A percentile compares a stretch with the other conserved stretches of the same genome.
These are phyloP conservation scores for Eupristina koningsbergeri DNA, from an alignment of 1,140 invertebrate species.

Conservation along the genomic window DNA sequence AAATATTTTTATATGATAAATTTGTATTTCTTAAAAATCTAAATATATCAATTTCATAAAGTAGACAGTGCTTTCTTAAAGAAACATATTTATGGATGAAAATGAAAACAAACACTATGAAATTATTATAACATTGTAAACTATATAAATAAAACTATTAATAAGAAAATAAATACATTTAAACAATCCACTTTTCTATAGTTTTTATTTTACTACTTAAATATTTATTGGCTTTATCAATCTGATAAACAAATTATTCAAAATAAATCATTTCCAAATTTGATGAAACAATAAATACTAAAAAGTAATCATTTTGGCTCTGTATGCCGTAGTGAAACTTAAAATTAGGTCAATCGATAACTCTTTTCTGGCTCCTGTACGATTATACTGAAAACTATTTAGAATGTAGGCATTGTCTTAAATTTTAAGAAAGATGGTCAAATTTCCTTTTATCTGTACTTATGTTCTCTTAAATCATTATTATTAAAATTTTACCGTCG, in stretches of 20 bases:
- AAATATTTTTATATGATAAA: too few species aligned
- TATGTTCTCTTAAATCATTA: background rate
- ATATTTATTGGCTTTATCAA: background rate
- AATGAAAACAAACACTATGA: background rate
- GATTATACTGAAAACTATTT: slow-evolving; percentile 20
- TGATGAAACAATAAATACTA: slow-evolving; percentile 25
- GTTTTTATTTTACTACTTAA: background rate
- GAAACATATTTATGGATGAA: too few species aligned
- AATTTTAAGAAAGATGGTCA: slow-evolving; percentile 23
- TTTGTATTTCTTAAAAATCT: too few species aligned
- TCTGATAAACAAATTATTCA: slow-evolving; percentile 3
- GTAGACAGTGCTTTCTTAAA: too few species aligned
- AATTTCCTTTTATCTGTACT: background rate
- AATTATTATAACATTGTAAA: background rate
- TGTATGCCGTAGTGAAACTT: background rate
- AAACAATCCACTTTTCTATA: background rate
- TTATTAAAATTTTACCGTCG: background rate
- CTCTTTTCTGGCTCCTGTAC: slow-evolving; percentile 19
- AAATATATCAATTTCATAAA: too few species aligned
- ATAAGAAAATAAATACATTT: background rate
- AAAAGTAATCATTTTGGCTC: slow-evolving; percentile 25
- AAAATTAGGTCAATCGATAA: slow-evolving; percentile 42
- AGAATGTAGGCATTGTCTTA: slow-evolving; percentile 15
- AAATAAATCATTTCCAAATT: slow-evolving; percentile 38
- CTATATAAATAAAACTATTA: background rate